Conservation (phyloP, 1,140 invertebrate genomes). For the Lasaia peninsularis region DNA sequence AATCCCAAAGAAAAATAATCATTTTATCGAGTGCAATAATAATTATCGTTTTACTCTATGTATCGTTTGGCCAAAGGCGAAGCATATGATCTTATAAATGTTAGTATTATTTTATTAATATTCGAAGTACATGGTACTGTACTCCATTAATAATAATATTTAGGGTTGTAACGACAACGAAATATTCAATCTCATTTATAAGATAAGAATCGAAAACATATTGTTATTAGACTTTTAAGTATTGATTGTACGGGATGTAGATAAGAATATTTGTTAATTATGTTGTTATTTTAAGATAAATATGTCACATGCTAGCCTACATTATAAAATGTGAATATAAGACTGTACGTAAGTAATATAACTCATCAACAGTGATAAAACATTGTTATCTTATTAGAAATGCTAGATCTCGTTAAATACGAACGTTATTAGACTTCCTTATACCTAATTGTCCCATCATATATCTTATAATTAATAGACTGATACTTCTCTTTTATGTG, state of each 20-base stretch:
- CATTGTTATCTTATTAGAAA: conserved; percentile 51
- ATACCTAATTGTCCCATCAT: conserved; percentile 25
- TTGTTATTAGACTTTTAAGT: conserved; percentile 18
- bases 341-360: conserved; percentile 55
- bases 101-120: conserved; percentile 29
- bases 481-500: conserved; percentile 51
- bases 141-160: conserved; percentile 24
- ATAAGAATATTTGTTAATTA: not conserved
- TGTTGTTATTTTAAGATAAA: not conserved
- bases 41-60: conserved; percentile 41
- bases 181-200: conserved; percentile 20
- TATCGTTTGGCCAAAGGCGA: conserved; percentile 63
- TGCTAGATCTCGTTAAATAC: conserved; percentile 62
- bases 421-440: conserved; percentile 32
- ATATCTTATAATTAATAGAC: conserved; percentile 45
- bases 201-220: conserved; percentile 21
- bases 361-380: conserved; percentile 26
- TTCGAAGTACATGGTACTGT: conserved; percentile 40
- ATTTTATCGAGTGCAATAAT: conserved; percentile 62
- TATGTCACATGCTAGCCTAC: conserved; percentile 23
- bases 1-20: conserved; percentile 49
- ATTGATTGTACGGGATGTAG: not conserved
- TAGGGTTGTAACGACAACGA: conserved; percentile 32
- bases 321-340: conserved; percentile 46
- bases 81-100: conserved; percentile 27